Percentiles rank a stretch among this genome's conserved stretches.
These are phyloP conservation scores for Habropoda laboriosa DNA, from an alignment of 1,140 invertebrate species.

Conservation along the genomic window DNA sequence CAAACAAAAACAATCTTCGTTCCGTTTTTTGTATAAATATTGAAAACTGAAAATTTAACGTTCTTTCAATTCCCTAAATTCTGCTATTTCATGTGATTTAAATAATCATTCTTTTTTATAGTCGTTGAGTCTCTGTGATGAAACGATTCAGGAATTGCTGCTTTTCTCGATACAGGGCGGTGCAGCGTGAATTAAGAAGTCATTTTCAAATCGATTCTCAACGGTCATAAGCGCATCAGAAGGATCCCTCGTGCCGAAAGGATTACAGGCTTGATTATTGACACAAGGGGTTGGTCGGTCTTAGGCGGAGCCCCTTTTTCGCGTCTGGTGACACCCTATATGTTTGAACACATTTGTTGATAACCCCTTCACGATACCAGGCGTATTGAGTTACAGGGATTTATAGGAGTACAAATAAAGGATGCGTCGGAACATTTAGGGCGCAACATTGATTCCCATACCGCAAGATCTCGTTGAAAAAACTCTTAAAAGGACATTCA, in stretches of 20 bases:
- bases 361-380: slow-evolving; percentile 76
- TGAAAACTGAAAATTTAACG: no score
- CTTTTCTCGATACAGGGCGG: neutral
- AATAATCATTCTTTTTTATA: no score
- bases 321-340: slow-evolving; percentile 75
- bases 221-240: slow-evolving; percentile 75
- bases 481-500: neutral
- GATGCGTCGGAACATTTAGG: slow-evolving; percentile 45
- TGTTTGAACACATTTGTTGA: slow-evolving; percentile 82
- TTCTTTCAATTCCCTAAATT: no score
- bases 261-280: slow-evolving; percentile 78
- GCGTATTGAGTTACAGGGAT: slow-evolving; percentile 75
- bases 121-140: no score
- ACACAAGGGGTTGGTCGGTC: slow-evolving; percentile 69
- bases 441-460: slow-evolving; percentile 42
- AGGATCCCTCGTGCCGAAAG: slow-evolving; percentile 69
- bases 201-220: slow-evolving; percentile 75
- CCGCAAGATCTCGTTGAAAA: slow-evolving; percentile 6
- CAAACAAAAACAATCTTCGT: no score
- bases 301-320: slow-evolving; percentile 48
- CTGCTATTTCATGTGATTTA: no score
- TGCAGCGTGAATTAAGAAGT: slow-evolving; percentile 72
- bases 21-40: no score
- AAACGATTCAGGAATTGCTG: no score
- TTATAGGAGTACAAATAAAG: slow-evolving; percentile 64